Conservation (phyloP, 2,113 vertebrate species). For the Poeciliopsis retropinna region DNA sequence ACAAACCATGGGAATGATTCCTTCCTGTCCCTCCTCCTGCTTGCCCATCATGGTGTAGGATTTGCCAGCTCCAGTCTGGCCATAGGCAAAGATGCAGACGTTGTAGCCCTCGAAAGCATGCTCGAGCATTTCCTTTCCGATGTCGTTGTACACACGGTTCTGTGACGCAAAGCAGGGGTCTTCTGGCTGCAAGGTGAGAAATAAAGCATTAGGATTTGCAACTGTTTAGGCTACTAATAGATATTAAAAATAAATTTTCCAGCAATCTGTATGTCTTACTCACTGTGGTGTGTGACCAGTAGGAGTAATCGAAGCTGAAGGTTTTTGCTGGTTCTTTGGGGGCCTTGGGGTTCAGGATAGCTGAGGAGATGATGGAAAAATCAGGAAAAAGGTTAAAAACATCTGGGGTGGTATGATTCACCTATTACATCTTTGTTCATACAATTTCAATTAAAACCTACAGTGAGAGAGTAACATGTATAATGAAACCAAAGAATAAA, state of each 20-base stretch:
- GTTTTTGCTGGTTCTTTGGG: slow-evolving; percentile 98
- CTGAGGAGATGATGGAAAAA: slow-evolving; percentile 73
- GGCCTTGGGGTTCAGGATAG: slow-evolving; percentile 97
- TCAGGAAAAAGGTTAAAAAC: background rate
- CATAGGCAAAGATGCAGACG: slow-evolving; percentile 98
- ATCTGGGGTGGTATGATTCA: too few relatives aligned
- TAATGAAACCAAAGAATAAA: too few relatives aligned
- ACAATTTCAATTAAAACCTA: background rate
- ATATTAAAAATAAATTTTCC: background rate
- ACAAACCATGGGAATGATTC: slow-evolving; percentile 96
- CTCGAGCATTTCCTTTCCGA: slow-evolving; percentile 96
- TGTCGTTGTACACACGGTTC: slow-evolving; percentile 96
- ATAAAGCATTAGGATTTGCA: background rate
- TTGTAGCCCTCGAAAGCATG: slow-evolving; percentile 99
- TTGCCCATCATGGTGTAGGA: slow-evolving; percentile 99
- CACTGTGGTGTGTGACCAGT: slow-evolving; percentile 98
- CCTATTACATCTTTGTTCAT: background rate
- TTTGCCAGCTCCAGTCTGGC: slow-evolving; percentile 97
- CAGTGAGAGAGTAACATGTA: background rate
- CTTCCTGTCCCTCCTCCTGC: slow-evolving; percentile 97
- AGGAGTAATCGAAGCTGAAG: slow-evolving; percentile 99
- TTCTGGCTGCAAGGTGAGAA: slow-evolving; percentile 82
- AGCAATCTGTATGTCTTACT: slow-evolving; percentile 41
- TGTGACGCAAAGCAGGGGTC: slow-evolving; percentile 95
- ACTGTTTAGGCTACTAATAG: background rate